Percentiles rank a stretch among this genome's conserved stretches.
These are phyloP conservation scores for Chaetura pelagica DNA, from an alignment of 2,113 vertebrate genomes.

Conservation along the genomic window DNA sequence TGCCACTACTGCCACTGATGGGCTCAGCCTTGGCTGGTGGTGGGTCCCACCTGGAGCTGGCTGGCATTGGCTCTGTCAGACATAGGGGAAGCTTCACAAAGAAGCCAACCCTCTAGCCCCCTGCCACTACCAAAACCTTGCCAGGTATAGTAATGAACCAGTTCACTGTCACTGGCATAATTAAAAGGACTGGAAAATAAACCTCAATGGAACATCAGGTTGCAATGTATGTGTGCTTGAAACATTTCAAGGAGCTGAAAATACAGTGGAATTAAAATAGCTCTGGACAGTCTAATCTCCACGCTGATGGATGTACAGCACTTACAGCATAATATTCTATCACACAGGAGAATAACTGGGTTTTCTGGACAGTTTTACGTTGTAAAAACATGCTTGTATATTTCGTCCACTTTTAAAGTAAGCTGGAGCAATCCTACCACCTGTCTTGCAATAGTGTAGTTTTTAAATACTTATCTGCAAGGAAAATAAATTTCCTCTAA, in stretches of 20 bases:
- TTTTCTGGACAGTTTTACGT: background rate
- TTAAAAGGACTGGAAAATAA: background rate
- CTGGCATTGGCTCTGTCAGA: background rate
- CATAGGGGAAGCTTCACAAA: background rate
- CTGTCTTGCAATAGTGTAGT: background rate
- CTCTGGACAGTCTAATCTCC: background rate
- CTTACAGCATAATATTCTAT: background rate
- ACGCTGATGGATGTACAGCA: background rate
- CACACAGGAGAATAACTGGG: background rate
- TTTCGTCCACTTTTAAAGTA: background rate
- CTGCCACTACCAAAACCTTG: background rate
- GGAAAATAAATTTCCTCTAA: background rate
- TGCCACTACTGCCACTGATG: background rate
- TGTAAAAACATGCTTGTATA: background rate
- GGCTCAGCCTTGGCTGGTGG: background rate
- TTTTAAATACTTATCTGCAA: background rate
- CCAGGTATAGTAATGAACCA: background rate
- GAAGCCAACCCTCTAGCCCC: background rate
- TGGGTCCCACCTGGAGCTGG: background rate
- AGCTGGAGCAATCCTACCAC: background rate
- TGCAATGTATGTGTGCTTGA: background rate
- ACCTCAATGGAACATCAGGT: background rate
- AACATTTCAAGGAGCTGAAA: background rate
- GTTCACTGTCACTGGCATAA: background rate
- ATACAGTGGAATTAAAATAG: slow-evolving; percentile 14